phyloP scores from a whole-genome alignment of 2,113 vertebrate species.

The Pitta sordida region DNA sequence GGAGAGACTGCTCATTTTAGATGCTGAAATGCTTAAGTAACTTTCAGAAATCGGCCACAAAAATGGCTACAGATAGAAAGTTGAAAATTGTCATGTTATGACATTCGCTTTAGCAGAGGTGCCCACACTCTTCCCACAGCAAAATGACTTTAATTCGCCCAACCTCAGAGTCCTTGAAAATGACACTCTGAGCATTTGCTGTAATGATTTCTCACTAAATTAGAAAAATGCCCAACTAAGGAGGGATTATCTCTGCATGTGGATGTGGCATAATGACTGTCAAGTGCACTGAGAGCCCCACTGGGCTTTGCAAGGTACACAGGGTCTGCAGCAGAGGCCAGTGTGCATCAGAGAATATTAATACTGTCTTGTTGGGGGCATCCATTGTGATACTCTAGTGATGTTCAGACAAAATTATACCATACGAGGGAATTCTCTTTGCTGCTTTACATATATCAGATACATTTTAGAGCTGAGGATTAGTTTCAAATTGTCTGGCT shows the following conservation, averaged over 20 bases:
- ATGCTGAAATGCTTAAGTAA: slow-evolving; percentile 32
- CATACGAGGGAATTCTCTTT: slow-evolving; percentile 34
- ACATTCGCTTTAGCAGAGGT: slow-evolving; percentile 52
- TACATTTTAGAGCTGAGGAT: slow-evolving; percentile 24
- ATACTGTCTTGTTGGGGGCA: slow-evolving; percentile 38
- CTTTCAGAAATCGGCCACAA: slow-evolving; percentile 19
- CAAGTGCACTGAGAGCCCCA: slow-evolving; percentile 62
- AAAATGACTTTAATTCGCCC: slow-evolving; percentile 67
- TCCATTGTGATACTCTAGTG: slow-evolving; percentile 26
- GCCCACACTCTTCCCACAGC: slow-evolving; percentile 37
- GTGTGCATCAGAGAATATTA: not conserved
- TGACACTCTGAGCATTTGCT: slow-evolving; percentile 54
- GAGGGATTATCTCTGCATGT: slow-evolving; percentile 65
- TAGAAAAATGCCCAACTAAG: slow-evolving; percentile 68
- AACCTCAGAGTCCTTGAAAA: slow-evolving; percentile 60
- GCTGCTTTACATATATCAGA: slow-evolving; percentile 47
- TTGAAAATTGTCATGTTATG: slow-evolving; percentile 41
- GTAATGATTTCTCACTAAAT: slow-evolving; percentile 70
- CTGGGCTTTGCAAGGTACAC: slow-evolving; percentile 35
- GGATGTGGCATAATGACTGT: slow-evolving; percentile 64
- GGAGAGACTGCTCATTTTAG: not conserved
- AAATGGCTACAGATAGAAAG: slow-evolving; percentile 40
- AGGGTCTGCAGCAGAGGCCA: slow-evolving; percentile 34
- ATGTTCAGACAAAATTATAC: slow-evolving; percentile 54
- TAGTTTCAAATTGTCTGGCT: slow-evolving; percentile 2